Evolutionary conservation across 2,888 invertebrate species (phyloP).

Genomic region (Eupelmus urozonus): DNA sequence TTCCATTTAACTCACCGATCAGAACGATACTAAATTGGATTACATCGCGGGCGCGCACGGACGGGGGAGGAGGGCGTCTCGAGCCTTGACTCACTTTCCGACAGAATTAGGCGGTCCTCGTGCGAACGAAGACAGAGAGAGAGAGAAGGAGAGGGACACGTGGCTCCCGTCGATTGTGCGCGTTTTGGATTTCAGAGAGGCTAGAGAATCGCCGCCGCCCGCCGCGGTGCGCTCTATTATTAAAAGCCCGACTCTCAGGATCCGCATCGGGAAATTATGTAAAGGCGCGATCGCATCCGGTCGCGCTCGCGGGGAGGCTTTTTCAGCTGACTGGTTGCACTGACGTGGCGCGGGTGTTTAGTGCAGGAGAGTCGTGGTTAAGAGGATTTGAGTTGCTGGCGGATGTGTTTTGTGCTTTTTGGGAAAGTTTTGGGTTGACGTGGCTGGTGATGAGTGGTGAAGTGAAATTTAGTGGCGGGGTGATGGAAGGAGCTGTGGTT

Average conservation of each 20-base stretch:
- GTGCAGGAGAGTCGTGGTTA: too few species aligned
- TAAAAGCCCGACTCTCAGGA: slow-evolving; percentile 14
- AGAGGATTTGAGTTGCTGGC: too few species aligned
- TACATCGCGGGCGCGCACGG: slow-evolving; percentile 15
- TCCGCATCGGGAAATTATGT: background rate
- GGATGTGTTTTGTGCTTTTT: too few species aligned
- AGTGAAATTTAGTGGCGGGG: too few species aligned
- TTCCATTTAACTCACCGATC: slow-evolving; percentile 28
- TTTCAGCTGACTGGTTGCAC: too few species aligned
- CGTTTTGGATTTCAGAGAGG: background rate
- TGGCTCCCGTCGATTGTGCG: slow-evolving; percentile 26
- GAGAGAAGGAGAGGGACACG: slow-evolving; percentile 16
- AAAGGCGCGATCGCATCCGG: slow-evolving; percentile 11
- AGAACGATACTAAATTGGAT: slow-evolving; percentile 31
- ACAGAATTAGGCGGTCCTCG: slow-evolving; percentile 44
- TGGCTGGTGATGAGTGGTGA: too few species aligned
- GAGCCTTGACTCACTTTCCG: slow-evolving; percentile 47
- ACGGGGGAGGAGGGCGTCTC: background rate
- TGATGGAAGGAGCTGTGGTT: too few species aligned
- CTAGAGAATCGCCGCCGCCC: too few species aligned
- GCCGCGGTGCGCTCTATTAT: slow-evolving; percentile 29
- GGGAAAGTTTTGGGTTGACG: too few species aligned
- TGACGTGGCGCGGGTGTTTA: too few species aligned
- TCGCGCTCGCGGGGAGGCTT: too few species aligned
- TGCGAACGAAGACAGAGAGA: slow-evolving; percentile 10